Evolutionary conservation across 2,113 vertebrate species (phyloP).

Genomic region (Bagarius yarrelli): DNA sequence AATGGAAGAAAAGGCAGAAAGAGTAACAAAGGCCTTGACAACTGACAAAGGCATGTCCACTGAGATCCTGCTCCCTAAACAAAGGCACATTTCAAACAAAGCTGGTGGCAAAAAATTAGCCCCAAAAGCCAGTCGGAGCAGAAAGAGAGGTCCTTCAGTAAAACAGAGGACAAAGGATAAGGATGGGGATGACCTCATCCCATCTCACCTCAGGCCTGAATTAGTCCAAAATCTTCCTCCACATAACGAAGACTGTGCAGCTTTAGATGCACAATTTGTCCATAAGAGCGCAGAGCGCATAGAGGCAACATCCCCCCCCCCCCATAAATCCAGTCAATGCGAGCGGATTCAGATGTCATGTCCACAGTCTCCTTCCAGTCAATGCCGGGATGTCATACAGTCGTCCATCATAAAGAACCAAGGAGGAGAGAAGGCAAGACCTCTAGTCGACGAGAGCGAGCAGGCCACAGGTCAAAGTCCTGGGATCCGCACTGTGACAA

Average conservation of each 20-base stretch:
- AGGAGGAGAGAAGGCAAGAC: constrained; percentile 65
- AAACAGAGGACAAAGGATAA: constrained; percentile 64
- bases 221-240: constrained; percentile 60
- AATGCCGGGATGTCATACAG: constrained; percentile 60
- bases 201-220: constrained; percentile 55
- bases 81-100: constrained; percentile 65
- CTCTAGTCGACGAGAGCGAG: constrained; percentile 55
- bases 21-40: constrained; percentile 63
- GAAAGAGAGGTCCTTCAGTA: constrained; percentile 65
- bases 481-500: constrained; percentile 70
- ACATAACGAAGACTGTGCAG: constrained; percentile 53
- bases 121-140: constrained; percentile 66
- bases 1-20: constrained; percentile 75
- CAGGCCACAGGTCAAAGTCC: constrained; percentile 66
- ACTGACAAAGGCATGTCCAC: constrained; percentile 80
- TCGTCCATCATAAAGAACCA: constrained; percentile 54
- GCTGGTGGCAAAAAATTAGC: constrained; percentile 59
- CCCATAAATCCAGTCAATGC: no score
- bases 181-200: constrained; percentile 58
- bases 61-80: constrained; percentile 67
- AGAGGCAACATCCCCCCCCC: no score
- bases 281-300: constrained; percentile 92
- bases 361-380: constrained; percentile 86
- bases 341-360: no score
- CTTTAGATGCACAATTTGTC: constrained; percentile 63